Evolutionary conservation across 2,888 invertebrate species (phyloP).

Genomic region (Palloptera scutellata): DNA sequence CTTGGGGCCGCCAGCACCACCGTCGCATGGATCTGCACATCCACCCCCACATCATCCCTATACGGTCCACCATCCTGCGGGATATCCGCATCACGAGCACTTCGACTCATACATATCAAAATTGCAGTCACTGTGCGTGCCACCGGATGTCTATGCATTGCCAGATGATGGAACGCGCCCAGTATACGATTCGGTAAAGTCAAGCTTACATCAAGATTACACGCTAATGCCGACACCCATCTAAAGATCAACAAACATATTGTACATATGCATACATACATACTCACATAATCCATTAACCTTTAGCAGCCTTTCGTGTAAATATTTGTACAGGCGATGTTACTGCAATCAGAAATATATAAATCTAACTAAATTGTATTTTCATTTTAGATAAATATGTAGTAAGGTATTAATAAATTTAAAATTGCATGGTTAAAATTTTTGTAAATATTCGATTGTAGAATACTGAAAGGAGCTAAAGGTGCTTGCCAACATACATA

Average conservation of each 20-base stretch:
- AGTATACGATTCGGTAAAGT: slow-evolving; percentile 89
- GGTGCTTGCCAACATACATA: slow-evolving; percentile 20
- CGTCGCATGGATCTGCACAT: slow-evolving; percentile 42
- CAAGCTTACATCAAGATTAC: slow-evolving; percentile 86
- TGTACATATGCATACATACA: no score
- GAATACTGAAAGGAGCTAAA: slow-evolving; percentile 11
- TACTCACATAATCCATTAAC: no score
- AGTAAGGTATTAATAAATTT: no score
- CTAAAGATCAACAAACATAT: slow-evolving; percentile 65
- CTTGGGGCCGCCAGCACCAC: slow-evolving; percentile 45
- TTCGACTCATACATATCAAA: slow-evolving; percentile 93
- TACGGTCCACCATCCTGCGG: slow-evolving; percentile 55
- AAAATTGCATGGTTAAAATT: no score
- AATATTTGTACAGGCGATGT: no score
- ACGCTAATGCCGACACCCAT: slow-evolving; percentile 89
- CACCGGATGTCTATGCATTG: slow-evolving; percentile 80
- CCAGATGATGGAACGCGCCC: slow-evolving; percentile 83
- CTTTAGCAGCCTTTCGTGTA: no score
- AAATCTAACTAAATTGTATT: no score
- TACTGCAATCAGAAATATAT: no score
- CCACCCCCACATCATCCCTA: slow-evolving; percentile 56
- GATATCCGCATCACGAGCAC: slow-evolving; percentile 79
- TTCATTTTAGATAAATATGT: no score
- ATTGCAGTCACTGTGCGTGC: slow-evolving; percentile 87
- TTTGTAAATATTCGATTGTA: no score